Evolutionary conservation across 2,797 vertebrate species (phyloP), one percentile per base, ranked within the genome.

Genomic region (Rhincodon typus): DNA sequence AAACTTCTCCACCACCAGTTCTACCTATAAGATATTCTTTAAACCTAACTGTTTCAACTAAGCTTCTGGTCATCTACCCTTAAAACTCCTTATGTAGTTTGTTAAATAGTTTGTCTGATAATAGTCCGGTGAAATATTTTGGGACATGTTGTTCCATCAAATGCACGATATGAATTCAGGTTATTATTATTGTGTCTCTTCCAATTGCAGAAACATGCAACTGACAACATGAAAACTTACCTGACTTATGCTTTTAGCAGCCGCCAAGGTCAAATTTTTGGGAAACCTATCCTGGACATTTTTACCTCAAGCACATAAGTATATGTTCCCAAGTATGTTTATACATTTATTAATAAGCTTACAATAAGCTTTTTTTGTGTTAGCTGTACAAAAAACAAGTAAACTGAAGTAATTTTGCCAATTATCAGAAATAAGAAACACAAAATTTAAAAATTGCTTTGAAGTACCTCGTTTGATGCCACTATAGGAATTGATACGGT

Each of bases 401-500:
- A 91, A 91, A 91, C 57, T 21, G 2, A 93, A 90, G 67, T 69
- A 93, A 17, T 57, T 30, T 62, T 90, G 87, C 87, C 87, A 90
- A n/a, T 90, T 90, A 5, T 62, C n/a, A 50, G 57, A 4, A 90
- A 62, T 90, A 62, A 90, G 30, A 30, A 62, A 88, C 30, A 62
- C 17, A 12, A 57, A 53, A 3, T 62, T 90, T 90, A 4, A 62
- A 62, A 90, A 30, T 7, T 67, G 62, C n/a, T 67, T 67, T 38
- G n/a, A 15, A 53, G 95, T 96, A 98, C 99, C 99, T 98, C 98
- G 98, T 97, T 99, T 99, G 96, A 99, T 99, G 95, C 99, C 99
- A 0, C 99, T 99, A 95, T 99, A 99, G 4, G 99, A 99, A 97
- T 99, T 99, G 97, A 99, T 98, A 87, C 99, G 97, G 97, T 99